Evolutionary conservation across 2,797 vertebrate species (phyloP).

Genomic region (Buphagus erythrorhynchus): DNA sequence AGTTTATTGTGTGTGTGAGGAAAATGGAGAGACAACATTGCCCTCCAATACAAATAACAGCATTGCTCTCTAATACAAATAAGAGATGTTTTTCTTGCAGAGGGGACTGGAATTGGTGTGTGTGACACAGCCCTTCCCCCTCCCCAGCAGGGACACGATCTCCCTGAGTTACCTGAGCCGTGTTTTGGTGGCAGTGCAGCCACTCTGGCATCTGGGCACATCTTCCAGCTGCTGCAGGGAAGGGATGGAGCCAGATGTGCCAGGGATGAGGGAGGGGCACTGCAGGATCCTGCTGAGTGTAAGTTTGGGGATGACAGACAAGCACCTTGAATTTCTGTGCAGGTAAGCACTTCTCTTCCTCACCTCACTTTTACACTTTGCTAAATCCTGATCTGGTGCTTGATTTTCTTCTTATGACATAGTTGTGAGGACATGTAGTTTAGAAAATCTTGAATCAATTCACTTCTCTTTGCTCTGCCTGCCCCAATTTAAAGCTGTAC

Average conservation of each 20-base stretch:
- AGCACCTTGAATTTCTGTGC: neutral
- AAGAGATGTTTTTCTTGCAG: neutral
- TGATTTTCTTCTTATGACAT: neutral
- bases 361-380: neutral
- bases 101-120: neutral
- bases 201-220: neutral
- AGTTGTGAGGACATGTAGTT: neutral
- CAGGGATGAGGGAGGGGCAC: neutral
- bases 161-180: accelerated
- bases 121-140: neutral
- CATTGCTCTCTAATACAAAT: neutral
- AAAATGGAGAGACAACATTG: neutral
- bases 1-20: neutral
- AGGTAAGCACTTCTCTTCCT: neutral
- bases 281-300: neutral
- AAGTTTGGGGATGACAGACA: neutral
- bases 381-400: neutral
- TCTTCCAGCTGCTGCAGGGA: neutral
- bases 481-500: neutral
- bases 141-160: accelerated
- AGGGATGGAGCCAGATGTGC: neutral
- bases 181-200: neutral
- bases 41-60: neutral
- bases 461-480: neutral
- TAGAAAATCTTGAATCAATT: neutral